Conservation (phyloP, 2,113 vertebrate genomes). For the Cyrtonyx montezumae region DNA sequence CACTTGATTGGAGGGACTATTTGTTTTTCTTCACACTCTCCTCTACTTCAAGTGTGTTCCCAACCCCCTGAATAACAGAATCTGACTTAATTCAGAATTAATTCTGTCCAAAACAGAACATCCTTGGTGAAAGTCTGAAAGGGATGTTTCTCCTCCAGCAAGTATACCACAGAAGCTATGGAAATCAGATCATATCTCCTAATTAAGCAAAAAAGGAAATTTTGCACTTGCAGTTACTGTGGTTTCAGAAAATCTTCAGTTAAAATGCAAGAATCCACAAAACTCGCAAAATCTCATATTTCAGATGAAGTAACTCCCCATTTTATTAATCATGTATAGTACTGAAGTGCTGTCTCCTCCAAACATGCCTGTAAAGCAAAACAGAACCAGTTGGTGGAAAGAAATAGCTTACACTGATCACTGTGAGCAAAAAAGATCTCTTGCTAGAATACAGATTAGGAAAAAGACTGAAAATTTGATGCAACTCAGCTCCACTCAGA, state of each 20-base stretch:
- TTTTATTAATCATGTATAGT: neutral
- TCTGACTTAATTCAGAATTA: neutral
- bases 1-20: neutral
- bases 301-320: neutral
- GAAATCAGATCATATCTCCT: neutral
- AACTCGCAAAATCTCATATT: neutral
- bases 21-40: neutral
- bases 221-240: neutral
- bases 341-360: neutral
- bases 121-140: neutral
- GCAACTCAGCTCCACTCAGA: neutral
- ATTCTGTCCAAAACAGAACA: neutral
- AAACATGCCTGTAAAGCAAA: neutral
- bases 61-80: neutral
- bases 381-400: neutral
- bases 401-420: rapidly evolving
- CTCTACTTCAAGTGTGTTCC: neutral
- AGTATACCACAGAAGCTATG: neutral
- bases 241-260: neutral
- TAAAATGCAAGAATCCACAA: neutral
- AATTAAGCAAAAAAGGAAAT: neutral
- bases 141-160: neutral
- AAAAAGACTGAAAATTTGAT: neutral
- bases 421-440: neutral
- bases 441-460: neutral